These are phyloP conservation scores for Columba janthina DNA, from an alignment of 2,113 vertebrate species.

Conservation along the genomic window DNA sequence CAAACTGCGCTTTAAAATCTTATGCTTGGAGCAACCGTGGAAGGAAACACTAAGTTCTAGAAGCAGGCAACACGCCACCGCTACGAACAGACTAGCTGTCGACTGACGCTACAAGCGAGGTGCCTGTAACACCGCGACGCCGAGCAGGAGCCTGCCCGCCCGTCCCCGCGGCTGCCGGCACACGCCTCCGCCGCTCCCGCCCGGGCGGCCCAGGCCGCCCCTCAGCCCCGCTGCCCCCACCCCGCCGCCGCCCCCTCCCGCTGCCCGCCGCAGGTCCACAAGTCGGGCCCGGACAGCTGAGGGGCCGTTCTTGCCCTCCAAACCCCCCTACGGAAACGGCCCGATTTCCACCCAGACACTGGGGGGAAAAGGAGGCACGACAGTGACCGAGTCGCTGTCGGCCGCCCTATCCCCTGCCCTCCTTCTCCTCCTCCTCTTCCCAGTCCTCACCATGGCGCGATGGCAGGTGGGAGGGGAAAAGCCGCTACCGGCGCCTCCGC, in stretches of 20 bases:
- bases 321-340: not conserved
- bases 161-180: too few species aligned
- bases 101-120: not conserved
- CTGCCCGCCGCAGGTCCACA: too few species aligned
- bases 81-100: accelerated
- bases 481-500: accelerated
- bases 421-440: not conserved
- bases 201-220: not conserved
- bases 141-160: too few species aligned
- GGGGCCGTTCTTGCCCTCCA: not conserved
- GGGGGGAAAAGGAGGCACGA: too few species aligned
- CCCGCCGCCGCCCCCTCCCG: too few species aligned
- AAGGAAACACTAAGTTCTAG: accelerated
- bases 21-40: not conserved
- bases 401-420: not conserved
- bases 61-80: not conserved
- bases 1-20: not conserved
- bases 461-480: accelerated
- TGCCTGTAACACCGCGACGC: too few species aligned
- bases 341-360: not conserved
- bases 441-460: not conserved
- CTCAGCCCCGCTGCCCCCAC: not conserved
- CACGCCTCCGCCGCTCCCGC: not conserved
- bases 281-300: too few species aligned
- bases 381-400: not conserved